Evolutionary conservation across 2,113 vertebrate species (phyloP), one percentile per base, ranked within the genome.

Genomic region (Charina bottae): DNA sequence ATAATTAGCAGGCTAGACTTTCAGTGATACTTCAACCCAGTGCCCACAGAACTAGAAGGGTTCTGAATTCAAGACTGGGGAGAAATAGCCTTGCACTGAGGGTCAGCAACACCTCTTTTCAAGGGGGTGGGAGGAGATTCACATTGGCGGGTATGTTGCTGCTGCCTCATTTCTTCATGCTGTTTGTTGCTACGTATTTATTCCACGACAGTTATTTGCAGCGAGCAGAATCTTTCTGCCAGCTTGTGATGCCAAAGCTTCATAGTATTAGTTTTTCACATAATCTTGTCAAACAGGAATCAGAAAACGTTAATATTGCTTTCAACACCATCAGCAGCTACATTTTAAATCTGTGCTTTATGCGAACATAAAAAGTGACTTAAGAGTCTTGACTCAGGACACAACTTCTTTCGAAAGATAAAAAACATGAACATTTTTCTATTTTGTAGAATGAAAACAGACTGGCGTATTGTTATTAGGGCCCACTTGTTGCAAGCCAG

Each of bases 291-390:
- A 91, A 93, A 93, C 89, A 92, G 58, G 95, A 95, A 95, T 93
- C 91, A 94, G 93, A 93, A 93, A 92, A 94, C 89, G 95, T 97
- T 85, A 85, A 89, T 96, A 97, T 97, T 97, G 96, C 97, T 96
- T 96, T 92, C 87, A 96, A 96, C 92, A 88, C 88, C 87, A 89
- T 78, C 94, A 95, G 92, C 2, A 5, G 93, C 92, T 94, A 92
- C 24, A 91, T 83, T 93, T 86, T 84, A 94, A 64, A 94, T 89
- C 94, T 92, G 93, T 93, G 88, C 89, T 95, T 89, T 92, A 94
- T 91, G 83, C 92, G 89, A 88, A 93, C 56, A 94, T 90, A 88
- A 85, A 87, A 85, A 15, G 17, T 87, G 42, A 92, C 28, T 91
- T 89, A 93, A 92, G 91, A 93, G 86, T 94, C 91, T 94, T 90